These are phyloP conservation scores for Lepidonotus clava DNA, from an alignment of 2,888 invertebrate genomes.

Conservation along the genomic window DNA sequence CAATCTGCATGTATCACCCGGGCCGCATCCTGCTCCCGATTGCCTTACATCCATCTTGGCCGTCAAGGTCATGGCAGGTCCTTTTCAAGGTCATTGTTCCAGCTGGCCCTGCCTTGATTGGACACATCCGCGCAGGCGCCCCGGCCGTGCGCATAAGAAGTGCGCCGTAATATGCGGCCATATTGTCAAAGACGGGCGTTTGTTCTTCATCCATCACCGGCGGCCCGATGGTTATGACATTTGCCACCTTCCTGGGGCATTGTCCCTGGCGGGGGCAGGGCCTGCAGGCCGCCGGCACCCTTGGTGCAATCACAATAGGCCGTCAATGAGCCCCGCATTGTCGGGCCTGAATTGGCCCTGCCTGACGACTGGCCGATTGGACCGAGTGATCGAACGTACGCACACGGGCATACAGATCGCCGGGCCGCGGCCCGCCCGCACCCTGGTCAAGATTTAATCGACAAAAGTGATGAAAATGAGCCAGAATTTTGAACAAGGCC, in stretches of 20 bases:
- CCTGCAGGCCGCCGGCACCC: neutral
- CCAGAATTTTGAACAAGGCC: no score
- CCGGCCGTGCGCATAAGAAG: constrained; percentile 38
- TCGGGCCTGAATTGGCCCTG: neutral
- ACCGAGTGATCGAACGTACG: constrained; percentile 20
- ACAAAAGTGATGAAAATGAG: no score
- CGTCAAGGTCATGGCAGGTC: constrained; percentile 46
- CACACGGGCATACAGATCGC: constrained; percentile 18
- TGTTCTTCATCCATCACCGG: constrained; percentile 26
- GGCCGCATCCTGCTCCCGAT: constrained; percentile 42
- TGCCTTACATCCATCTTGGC: constrained; percentile 53
- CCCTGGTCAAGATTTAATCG: no score
- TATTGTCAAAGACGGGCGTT: constrained; percentile 16
- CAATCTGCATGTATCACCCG: constrained; percentile 52
- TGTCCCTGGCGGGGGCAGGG: neutral
- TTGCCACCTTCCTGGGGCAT: constrained; percentile 38
- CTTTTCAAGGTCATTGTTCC: constrained; percentile 50
- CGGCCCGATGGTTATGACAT: constrained; percentile 48
- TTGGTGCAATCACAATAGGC: constrained; percentile 34
- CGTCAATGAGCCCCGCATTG: constrained; percentile 28
- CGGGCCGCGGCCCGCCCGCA: neutral
- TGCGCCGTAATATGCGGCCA: constrained; percentile 14
- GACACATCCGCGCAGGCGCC: constrained; percentile 7
- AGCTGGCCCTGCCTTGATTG: constrained; percentile 37
- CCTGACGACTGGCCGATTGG: constrained; percentile 37